Conservation (phyloP, 1,140 invertebrate genomes). For the Proales similis region DNA sequence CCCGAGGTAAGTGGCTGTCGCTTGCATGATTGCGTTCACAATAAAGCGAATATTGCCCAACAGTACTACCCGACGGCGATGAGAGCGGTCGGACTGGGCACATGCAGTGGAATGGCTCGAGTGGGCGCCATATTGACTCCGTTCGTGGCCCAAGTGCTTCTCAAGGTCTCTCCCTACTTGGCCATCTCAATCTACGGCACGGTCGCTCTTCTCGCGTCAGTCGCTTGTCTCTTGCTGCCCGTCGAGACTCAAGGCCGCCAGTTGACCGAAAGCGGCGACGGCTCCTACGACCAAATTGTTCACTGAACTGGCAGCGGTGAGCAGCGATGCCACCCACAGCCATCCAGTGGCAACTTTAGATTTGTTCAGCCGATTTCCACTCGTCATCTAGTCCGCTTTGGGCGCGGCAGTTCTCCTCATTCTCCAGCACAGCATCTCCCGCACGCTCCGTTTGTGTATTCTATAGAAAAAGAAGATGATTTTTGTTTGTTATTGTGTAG, state of each 20-base stretch:
- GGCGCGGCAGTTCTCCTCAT: too few relatives aligned
- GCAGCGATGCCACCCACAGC: too few relatives aligned
- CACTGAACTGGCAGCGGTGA: too few relatives aligned
- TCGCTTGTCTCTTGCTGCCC: slow-evolving; percentile 47
- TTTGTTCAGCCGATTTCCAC: too few relatives aligned
- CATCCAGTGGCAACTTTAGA: too few relatives aligned
- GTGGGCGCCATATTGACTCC: slow-evolving; percentile 85
- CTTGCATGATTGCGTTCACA: neutral
- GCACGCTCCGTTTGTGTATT: too few relatives aligned
- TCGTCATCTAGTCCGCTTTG: too few relatives aligned
- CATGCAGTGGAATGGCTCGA: slow-evolving; percentile 79
- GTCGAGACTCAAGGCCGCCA: slow-evolving; percentile 53
- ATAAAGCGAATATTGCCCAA: neutral
- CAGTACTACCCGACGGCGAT: slow-evolving; percentile 80
- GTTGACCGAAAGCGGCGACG: slow-evolving; percentile 43
- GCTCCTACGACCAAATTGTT: slow-evolving; percentile 21
- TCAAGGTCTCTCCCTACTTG: slow-evolving; percentile 45
- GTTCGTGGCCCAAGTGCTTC: slow-evolving; percentile 75
- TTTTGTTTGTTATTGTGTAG: too few relatives aligned
- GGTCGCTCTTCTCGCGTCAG: slow-evolving; percentile 46
- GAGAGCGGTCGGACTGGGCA: slow-evolving; percentile 74
- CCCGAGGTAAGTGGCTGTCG: slow-evolving; percentile 69
- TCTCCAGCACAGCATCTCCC: too few relatives aligned
- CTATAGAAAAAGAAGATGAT: too few relatives aligned
- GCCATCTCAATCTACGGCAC: slow-evolving; percentile 49